Evolutionary conservation across 2,113 vertebrate species (phyloP), one percentile per base, ranked within the genome.

Genomic region (Macrotis lagotis): DNA sequence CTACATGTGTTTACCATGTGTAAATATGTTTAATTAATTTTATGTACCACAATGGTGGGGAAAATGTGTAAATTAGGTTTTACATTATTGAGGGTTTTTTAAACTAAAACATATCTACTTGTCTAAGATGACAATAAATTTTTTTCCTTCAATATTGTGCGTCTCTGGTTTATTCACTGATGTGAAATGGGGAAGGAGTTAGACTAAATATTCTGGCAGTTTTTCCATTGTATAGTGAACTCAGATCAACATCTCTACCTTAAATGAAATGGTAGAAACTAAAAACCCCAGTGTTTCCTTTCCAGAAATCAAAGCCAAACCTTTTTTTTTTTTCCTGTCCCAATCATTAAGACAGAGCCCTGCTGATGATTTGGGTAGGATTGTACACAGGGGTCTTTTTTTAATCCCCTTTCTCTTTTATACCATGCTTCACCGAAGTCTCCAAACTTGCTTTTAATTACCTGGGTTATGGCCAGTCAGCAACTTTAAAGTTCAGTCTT

Each of bases 401-500:
- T 11, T 44, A 0, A 4, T 55, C 19, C 49, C 44, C 48, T 94
- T 47, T 59, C 14, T 0, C 47, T 7, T 5, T 94, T 94, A 53
- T 92, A 50, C 51, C n/a, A 0, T 6, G 10, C 22, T 74, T 3
- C 16, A 19, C 0, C 2, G 4, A 6, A 52, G 9, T 55, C 49
- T 52, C 1, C 1, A 4, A 8, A 7, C 88, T 83, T 88, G 89
- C 55, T 93, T 10, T 93, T 83, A 91, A 89, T 89, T 88, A 50
- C 50, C 11, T 91, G 91, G 51, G 50, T 92, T 94, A 55, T 7
- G 28, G 90, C 89, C 88, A 26, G 51, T 88, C 52, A 89, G 92
- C 37, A 93, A n/a, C 44, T 59, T 48, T n/a, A 44, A 44, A 50
- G 83, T 89, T 74, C 44, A 66, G 90, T 51, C 88, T 95, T 96